Evolutionary conservation across 2,113 vertebrate species (phyloP), one percentile per base, ranked within the genome.

Genomic region (Petrocephalus zakoni): DNA sequence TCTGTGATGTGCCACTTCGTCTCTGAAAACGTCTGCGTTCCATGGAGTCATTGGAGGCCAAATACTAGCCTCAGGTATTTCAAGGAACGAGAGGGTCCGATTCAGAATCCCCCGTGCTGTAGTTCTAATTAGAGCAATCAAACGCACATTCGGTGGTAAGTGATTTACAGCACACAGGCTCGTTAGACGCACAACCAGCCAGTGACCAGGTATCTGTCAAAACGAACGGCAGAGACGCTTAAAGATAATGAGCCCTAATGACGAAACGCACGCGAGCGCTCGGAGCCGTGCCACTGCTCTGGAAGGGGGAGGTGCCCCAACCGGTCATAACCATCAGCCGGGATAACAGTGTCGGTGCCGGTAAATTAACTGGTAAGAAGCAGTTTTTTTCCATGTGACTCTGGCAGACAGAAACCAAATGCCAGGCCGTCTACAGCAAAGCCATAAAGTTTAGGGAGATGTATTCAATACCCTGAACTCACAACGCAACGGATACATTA

Each of bases 61-160:
- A 85, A 85, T 34, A 55, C 51, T n/a, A 85, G 84, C n/a, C 46
- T 52, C 17, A 9, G 49, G 52, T 34, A 13, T 25, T 34, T 55
- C 15, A 53, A 52, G 49, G 49, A 53, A 85, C 22, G 46, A 85
- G n/a, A 34, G 51, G 13, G 83, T 49, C 78, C 17, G 19, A 82
- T 82, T 82, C 47, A 83, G n/a, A 85, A 52, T 85, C 10, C 82
- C 49, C 82, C 22, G 15, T 13, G 25, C 52, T 55, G 25, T 34
- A 86, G 52, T 86, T 29, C 51, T 86, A 86, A 55, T 55, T 55
- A 55, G 49, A 55, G 21, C 49, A 55, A 86, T 53, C n/a, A 86
- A 86, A 56, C 37, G 52, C 25, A 37, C 29, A 56, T 86, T 55
- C 84, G 15, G 84, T 19, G 52, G 51, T 55, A 10, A 34, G 52